Evolutionary conservation across 2,888 invertebrate genomes (phyloP).

Genomic region (Habrosyne pyritoides): DNA sequence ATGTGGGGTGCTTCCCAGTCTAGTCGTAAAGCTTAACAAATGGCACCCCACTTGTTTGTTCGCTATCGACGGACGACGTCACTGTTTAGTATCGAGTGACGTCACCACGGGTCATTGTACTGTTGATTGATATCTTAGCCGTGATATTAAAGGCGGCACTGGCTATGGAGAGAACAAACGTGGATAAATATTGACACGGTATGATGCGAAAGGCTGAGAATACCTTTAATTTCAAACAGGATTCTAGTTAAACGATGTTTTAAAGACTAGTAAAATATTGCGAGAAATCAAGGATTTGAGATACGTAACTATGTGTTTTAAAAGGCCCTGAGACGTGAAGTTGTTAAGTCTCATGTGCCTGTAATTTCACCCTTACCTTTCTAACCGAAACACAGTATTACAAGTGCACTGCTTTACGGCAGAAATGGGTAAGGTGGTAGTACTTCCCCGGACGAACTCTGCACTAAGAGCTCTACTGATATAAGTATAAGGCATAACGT

Average conservation of each 20-base stretch:
- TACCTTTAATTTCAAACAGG: background rate
- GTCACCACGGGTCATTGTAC: background rate
- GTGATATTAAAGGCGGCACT: background rate
- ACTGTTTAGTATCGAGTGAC: background rate
- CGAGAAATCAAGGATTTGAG: too few species aligned
- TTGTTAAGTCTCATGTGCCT: too few species aligned
- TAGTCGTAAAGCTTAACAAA: slow-evolving; percentile 1
- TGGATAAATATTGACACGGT: background rate
- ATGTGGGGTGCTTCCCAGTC: background rate
- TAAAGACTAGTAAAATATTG: too few species aligned
- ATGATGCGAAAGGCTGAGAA: background rate
- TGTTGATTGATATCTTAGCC: slow-evolving; percentile 1
- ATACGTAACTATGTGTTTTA: too few species aligned
- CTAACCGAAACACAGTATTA: too few species aligned
- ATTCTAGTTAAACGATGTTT: background rate
- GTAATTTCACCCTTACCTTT: too few species aligned
- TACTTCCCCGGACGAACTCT: too few species aligned
- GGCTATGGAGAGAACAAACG: background rate
- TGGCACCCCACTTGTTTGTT: slow-evolving; percentile 1
- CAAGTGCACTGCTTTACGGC: too few species aligned
- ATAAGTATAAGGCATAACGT: too few species aligned
- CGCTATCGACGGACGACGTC: background rate
- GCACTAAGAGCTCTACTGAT: too few species aligned
- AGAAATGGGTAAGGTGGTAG: too few species aligned
- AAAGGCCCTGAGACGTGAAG: too few species aligned